phyloP scores from a whole-genome alignment of 2,888 invertebrate genomes.

The Odontothrips loti region DNA sequence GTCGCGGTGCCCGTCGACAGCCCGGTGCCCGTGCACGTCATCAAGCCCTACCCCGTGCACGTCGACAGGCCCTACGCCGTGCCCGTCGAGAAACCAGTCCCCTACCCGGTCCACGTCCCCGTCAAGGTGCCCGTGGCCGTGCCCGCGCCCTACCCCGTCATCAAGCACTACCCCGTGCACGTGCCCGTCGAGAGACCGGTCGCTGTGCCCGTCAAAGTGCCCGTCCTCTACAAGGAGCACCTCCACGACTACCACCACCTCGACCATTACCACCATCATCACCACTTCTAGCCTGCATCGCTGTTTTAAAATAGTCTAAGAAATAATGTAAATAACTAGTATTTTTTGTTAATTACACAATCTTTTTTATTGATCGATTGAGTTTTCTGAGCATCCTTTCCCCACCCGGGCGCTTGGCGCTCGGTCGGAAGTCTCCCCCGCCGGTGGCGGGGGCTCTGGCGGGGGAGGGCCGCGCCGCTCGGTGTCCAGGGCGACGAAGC shows the following conservation, averaged over 20 bases:
- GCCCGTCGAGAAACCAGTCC: slow-evolving; percentile 49
- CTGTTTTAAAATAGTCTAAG: not conserved
- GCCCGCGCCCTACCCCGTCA: slow-evolving; percentile 33
- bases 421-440: not conserved
- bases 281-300: not conserved
- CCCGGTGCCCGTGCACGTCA: slow-evolving; percentile 47
- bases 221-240: slow-evolving; percentile 47
- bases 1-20: slow-evolving; percentile 50
- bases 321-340: not conserved
- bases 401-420: not conserved
- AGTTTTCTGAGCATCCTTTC: not conserved
- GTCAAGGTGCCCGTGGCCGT: slow-evolving; percentile 35
- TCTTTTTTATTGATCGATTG: not conserved
- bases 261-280: not conserved
- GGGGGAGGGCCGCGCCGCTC: not conserved
- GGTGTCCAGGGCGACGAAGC: not conserved
- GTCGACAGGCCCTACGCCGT: slow-evolving; percentile 42
- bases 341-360: not conserved
- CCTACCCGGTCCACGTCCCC: slow-evolving; percentile 42
- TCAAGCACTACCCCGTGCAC: slow-evolving; percentile 63
- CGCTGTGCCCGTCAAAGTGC: slow-evolving; percentile 63
- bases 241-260: not conserved
- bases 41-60: slow-evolving; percentile 50
- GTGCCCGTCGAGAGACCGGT: slow-evolving; percentile 60
- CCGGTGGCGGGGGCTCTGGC: not conserved